These are phyloP conservation scores for Pterostichus niger DNA, from an alignment of 2,888 invertebrate species.

Conservation along the genomic window DNA sequence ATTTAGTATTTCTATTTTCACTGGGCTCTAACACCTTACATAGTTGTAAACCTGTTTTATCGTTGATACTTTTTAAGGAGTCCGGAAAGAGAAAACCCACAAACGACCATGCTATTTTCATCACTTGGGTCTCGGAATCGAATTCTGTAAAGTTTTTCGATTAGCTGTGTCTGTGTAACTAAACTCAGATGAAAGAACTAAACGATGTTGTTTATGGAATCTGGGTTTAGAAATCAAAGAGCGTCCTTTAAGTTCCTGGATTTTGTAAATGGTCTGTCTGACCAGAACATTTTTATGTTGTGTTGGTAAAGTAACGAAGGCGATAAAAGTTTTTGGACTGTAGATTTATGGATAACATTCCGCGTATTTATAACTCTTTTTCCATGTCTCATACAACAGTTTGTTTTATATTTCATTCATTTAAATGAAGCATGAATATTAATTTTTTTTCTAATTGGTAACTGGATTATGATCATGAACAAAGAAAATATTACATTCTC, in stretches of 20 bases:
- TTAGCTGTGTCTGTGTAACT: constrained; percentile 33
- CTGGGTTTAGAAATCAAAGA: constrained; percentile 11
- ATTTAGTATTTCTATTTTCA: neutral
- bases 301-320: neutral
- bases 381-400: neutral
- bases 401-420: neutral
- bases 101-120: constrained; percentile 28
- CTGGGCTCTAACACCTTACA: constrained; percentile 13
- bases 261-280: constrained; percentile 19
- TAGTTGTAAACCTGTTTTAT: neutral
- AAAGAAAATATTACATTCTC: no score
- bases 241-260: constrained; percentile 1
- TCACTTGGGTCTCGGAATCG: constrained; percentile 27
- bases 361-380: no score
- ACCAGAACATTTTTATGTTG: constrained; percentile 5
- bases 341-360: constrained; percentile 1
- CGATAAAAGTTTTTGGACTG: constrained; percentile 22
- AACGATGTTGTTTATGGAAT: constrained; percentile 25
- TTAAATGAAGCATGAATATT: no score
- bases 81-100: constrained; percentile 12
- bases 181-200: neutral
- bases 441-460: no score
- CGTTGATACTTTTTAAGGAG: constrained; percentile 8
- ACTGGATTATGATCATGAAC: no score
- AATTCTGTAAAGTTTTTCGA: constrained; percentile 46